A percentile compares a stretch with the other conserved stretches of the same genome.
Evolutionary conservation across 2,113 vertebrate genomes (phyloP).

Genomic region (Zosterops lateralis): DNA sequence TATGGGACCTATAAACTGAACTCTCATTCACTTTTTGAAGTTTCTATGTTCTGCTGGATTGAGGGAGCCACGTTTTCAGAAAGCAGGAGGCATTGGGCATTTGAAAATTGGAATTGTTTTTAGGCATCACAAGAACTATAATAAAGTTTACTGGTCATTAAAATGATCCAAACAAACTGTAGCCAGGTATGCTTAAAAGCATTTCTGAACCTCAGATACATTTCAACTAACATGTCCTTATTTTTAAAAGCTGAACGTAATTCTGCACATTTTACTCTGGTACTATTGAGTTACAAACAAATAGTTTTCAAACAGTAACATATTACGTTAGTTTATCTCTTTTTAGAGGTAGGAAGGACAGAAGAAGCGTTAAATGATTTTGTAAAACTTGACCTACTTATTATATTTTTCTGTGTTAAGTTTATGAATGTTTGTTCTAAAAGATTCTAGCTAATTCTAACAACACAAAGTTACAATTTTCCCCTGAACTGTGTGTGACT

Average conservation of each 20-base stretch:
- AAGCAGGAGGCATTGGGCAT: background rate
- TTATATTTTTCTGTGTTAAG: background rate
- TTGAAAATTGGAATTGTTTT: background rate
- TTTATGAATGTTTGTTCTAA: background rate
- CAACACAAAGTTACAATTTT: background rate
- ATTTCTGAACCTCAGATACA: background rate
- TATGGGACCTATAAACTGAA: background rate
- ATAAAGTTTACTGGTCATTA: background rate
- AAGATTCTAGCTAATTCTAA: background rate
- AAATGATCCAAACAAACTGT: background rate
- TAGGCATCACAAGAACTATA: background rate
- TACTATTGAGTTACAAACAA: background rate
- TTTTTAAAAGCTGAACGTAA: background rate
- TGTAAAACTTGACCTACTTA: background rate
- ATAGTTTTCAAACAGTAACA: background rate
- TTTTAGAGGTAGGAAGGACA: background rate
- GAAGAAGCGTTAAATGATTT: background rate
- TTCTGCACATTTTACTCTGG: background rate
- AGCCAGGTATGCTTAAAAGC: background rate
- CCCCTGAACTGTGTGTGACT: background rate
- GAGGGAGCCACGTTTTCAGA: background rate
- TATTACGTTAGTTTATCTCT: background rate
- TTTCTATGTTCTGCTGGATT: background rate
- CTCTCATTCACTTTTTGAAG: background rate
- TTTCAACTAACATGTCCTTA: background rate